Evolutionary conservation across 2,797 vertebrate species (phyloP), one percentile per base, ranked within the genome.

Genomic region (Mycteria americana): DNA sequence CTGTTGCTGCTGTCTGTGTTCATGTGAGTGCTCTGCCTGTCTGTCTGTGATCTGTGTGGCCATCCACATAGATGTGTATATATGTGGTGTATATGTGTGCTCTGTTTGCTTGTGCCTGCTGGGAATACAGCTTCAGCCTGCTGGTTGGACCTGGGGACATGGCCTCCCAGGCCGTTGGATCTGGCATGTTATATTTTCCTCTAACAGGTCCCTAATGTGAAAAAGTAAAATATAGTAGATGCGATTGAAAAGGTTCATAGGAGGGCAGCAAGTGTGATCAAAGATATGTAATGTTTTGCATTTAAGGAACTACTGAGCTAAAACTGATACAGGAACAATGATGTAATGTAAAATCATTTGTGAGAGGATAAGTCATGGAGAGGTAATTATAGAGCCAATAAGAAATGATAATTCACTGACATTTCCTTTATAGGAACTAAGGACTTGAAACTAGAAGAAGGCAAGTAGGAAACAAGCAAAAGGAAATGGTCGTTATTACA

Each of bases 41-140:
- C 37, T 27, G 39, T 25, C 37, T 63, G 28, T 59, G 27, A 39
- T 60, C 70, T 69, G n/a, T 48, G 39, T 75, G 39, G 17, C 41
- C 1, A 4, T 11, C 28, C n/a, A 21, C 1, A 2, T 39, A 3
- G 17, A 11, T 25, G 9, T 18, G 9, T 41, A 13, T 59, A 7
- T 28, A 15, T 27, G 18, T 37, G 39, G 33, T 69, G 18, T 31
- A 16, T 25, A 50, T 18, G 24, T 37, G 43, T 45, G 28, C 37
- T 33, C 62, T 60, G 24, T 39, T n/a, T 57, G 17, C 1, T 0
- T 23, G 12, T 30, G 41, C 22, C 14, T 83, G 31, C 41, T 77
- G 64, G 72, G 35, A 77, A 37, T 37, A 43, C 16, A 45, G 24
- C 31, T 83, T 77, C 73, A 57, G 23, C 43, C 28, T 54, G 25